These are phyloP conservation scores for Microcaecilia unicolor DNA, from an alignment of 2,797 vertebrate genomes.

Conservation along the genomic window DNA sequence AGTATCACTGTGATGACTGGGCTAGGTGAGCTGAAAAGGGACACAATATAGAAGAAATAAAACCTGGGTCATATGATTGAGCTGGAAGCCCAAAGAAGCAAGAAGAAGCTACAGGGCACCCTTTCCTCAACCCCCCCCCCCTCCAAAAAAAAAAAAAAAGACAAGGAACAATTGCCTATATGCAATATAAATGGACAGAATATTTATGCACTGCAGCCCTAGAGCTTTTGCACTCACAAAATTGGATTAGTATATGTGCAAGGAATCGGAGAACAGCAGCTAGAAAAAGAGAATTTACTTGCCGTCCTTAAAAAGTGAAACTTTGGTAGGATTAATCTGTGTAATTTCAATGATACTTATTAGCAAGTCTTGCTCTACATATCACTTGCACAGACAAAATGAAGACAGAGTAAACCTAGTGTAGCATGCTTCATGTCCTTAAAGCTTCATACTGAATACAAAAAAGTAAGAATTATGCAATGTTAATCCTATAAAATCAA, in stretches of 20 bases:
- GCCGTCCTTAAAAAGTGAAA: conserved; percentile 6
- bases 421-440: not conserved
- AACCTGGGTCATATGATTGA: too few relatives aligned
- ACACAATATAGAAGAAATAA: too few relatives aligned
- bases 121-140: too few relatives aligned
- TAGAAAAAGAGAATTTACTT: conserved; percentile 11
- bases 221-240: conserved; percentile 11
- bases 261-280: conserved; percentile 2
- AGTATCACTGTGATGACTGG: too few relatives aligned
- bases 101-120: too few relatives aligned
- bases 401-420: not conserved
- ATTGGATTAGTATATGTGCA: not conserved
- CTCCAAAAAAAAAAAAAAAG: too few relatives aligned
- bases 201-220: conserved; percentile 20
- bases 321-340: conserved; percentile 4
- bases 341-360: conserved; percentile 8
- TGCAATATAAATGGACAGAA: not conserved
- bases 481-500: not conserved
- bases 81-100: too few relatives aligned
- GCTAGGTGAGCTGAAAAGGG: too few relatives aligned
- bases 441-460: conserved; percentile 5
- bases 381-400: conserved; percentile 5
- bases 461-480: not conserved
- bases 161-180: conserved; percentile 1
- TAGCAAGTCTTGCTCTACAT: not conserved